Base-by-base conservation (phyloP, 1,140 invertebrate species). In the Wiebesia pumilae region DNA sequence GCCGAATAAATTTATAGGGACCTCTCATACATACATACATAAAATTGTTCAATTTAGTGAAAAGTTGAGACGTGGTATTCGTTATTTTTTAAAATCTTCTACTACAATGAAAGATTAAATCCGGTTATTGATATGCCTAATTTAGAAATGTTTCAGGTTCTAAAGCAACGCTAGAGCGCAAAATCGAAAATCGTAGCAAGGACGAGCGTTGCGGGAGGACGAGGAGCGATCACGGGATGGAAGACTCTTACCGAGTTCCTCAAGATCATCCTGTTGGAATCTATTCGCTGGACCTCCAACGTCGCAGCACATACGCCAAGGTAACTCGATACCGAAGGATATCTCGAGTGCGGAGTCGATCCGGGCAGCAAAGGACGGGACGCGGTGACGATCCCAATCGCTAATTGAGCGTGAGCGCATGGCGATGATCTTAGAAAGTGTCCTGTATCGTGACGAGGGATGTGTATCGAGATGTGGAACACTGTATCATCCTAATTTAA, bases 261-360 rank as follows among this genome's bases (percentile, higher is more conserved):
- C 83, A 87, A 73, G 90, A 88, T 89, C 92, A 92, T 91, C 90
- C 90, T 89, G 65, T 88, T 89, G 92, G 91, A 93, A 93, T 89
- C 89, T 91, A 93, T 84, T 87, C 84, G 69, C 43, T 73, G 90
- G 92, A 93, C 92, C 92, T 91, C 92, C 92, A 92, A 93, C 92
- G 92, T 92, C 88, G 92, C 12, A 90, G 65, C 0, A 24, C 27
- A 58, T 62, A 43, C 38, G 35, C 35, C 33, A 67, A 35, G 67
- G 78, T 90, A 93, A 93, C 90, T 89, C 88, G 91, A 93, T 91
- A 91, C 86, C 84, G 43, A 30, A 9, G 73, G 33, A 30, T 77
- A 38, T 30, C 30, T 71, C 33, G 69, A 83, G 65, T n/a, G 65
- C 65, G 47, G 75, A 77, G 35, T 35, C 21, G 47, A 51, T 10